Conservation (phyloP, 2,888 invertebrate genomes). For the Tetragnatha montana region DNA sequence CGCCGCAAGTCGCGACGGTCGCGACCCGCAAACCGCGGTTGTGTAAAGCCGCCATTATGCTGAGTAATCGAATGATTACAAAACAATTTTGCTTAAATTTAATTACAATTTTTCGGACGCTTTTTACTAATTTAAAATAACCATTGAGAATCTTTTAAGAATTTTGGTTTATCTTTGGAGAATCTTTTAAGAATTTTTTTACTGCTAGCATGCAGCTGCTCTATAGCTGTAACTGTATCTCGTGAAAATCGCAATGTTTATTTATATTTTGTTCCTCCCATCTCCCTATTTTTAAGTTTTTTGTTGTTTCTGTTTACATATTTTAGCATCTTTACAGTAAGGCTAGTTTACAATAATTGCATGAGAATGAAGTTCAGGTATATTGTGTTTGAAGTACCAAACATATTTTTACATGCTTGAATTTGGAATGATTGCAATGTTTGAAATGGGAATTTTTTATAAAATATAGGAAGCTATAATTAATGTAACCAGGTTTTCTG, state of each 20-base stretch:
- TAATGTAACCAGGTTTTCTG: background rate
- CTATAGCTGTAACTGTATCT: constrained; percentile 7
- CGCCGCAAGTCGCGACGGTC: too few relatives aligned
- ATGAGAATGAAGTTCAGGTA: background rate
- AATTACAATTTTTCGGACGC: too few relatives aligned
- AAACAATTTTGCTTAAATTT: too few relatives aligned
- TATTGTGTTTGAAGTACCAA: background rate
- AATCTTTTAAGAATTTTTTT: too few relatives aligned
- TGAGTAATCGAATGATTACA: too few relatives aligned
- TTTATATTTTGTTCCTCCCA: constrained; percentile 9
- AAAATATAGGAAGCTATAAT: background rate
- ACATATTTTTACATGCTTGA: background rate
- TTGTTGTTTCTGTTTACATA: background rate
- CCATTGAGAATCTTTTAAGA: background rate
- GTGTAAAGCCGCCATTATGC: too few relatives aligned
- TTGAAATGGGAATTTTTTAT: background rate
- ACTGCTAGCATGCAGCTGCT: background rate
- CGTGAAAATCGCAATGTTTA: constrained; percentile 23
- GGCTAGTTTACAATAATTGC: background rate
- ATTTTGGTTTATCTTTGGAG: background rate
- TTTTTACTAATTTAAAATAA: background rate
- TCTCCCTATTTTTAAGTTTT: background rate
- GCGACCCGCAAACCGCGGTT: too few relatives aligned
- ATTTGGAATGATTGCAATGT: background rate
- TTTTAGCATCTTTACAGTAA: background rate